Base-by-base conservation (phyloP, 2,888 invertebrate genomes). In the Gymnocheta viridis region DNA sequence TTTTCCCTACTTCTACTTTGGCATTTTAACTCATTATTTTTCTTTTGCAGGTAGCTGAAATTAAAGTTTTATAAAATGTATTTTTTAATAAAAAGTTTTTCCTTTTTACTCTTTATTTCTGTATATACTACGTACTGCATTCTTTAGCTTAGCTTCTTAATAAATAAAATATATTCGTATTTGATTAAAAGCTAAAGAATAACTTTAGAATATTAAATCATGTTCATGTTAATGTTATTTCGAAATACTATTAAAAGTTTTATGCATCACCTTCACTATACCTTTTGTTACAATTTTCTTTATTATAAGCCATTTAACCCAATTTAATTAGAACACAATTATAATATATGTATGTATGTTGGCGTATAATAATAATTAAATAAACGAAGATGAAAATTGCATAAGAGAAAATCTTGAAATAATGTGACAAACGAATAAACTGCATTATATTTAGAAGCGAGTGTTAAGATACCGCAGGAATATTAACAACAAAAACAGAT, bases 391-490 rank as follows among this genome's bases (percentile, higher is more conserved):
- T 44, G 38, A 64, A 77, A 19, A 10, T 14, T 7, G 14, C 12
- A 41, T 17, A 70, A 69, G 32, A 73, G 6, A 66, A 82, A 56
- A 47, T 73, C 73, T 69, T 73, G 47, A 74, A 74, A 74, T 79
- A 79, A 62, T 74, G 69, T 82, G 69, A 74, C 78, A 73, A 56
- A 73, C 56, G 78, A 69, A 77, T 67, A 67, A 77, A 69, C 17
- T 73, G 81, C 56, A 70, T 78, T 78, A 78, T 70, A 62, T 41
- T n/a, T n/a, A n/a, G n/a, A 60, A 76, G 44, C 22, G 17, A 41
- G 22, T 14, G 49, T 9, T 32, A 44, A 62, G 32, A 54, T 41
- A 32, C 54, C 41, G 60, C 60, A 70, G 29, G 49, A 54, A 54
- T 60, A 41, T 44, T 7, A 32, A 54, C 24, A 6, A 14, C 2